Evolutionary conservation across 2,888 invertebrate species (phyloP).

Genomic region (Conops quadrifasciatus): DNA sequence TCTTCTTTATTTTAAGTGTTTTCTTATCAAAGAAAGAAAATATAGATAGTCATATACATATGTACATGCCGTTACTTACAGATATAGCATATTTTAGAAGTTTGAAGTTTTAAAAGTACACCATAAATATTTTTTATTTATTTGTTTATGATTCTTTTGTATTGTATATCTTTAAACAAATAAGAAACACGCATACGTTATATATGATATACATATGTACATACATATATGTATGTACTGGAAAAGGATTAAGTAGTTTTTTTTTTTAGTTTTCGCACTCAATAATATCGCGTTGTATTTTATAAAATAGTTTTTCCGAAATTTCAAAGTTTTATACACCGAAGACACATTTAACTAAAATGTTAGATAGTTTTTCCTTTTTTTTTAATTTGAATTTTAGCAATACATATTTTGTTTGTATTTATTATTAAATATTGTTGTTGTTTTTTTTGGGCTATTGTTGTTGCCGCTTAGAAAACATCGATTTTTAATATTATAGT

Average conservation of each 20-base stretch:
- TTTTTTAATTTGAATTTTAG: neutral
- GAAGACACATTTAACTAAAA: constrained; percentile 26
- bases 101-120: neutral
- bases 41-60: too few species aligned
- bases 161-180: neutral
- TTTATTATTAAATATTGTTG: constrained; percentile 21
- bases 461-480: constrained; percentile 24
- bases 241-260: neutral
- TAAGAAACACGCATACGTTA: constrained; percentile 24
- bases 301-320: neutral
- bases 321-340: constrained; percentile 16
- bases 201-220: constrained; percentile 24
- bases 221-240: constrained; percentile 4
- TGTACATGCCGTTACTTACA: too few species aligned
- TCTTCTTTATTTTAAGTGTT: too few species aligned
- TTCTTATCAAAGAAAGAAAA: too few species aligned
- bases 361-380: constrained; percentile 3
- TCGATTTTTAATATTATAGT: constrained; percentile 19
- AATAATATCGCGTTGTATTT: too few species aligned
- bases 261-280: constrained; percentile 3
- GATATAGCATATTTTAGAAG: constrained; percentile 10
- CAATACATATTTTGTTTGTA: neutral
- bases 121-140: neutral
- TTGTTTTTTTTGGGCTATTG: too few species aligned
- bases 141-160: constrained; percentile 15